These are phyloP conservation scores for Tubulanus polymorphus DNA, from an alignment of 2,888 invertebrate species.

Conservation along the genomic window DNA sequence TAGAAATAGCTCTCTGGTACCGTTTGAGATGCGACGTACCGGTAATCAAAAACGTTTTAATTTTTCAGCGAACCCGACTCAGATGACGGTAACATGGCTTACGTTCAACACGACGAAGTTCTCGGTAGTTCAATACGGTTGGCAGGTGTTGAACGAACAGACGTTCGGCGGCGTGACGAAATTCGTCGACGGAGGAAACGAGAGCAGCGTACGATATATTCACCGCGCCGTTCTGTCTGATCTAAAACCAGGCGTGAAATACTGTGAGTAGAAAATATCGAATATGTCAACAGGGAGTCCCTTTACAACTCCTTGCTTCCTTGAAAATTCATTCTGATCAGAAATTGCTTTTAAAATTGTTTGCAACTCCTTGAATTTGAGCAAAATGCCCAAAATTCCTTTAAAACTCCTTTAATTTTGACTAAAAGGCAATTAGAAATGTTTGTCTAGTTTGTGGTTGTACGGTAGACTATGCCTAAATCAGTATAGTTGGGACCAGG, in stretches of 20 bases:
- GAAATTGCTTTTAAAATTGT: not conserved
- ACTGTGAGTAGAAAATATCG: too few relatives aligned
- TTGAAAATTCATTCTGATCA: not conserved
- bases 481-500: too few relatives aligned
- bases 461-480: too few relatives aligned
- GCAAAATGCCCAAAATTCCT: too few relatives aligned
- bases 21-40: too few relatives aligned
- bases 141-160: not conserved
- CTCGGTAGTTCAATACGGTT: constrained; percentile 30
- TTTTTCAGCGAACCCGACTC: constrained; percentile 25
- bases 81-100: constrained; percentile 45
- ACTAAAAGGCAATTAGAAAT: too few relatives aligned
- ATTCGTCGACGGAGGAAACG: constrained; percentile 41
- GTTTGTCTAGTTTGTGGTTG: too few relatives aligned
- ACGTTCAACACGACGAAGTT: constrained; percentile 29
- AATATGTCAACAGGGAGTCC: not conserved
- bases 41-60: too few relatives aligned
- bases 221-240: constrained; percentile 35
- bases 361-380: too few relatives aligned
- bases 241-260: constrained; percentile 32
- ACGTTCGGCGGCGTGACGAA: constrained; percentile 26
- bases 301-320: not conserved
- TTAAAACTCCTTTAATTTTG: not conserved
- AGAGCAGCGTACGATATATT: constrained; percentile 33
- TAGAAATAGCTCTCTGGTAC: too few relatives aligned